Conservation (phyloP, 2,888 invertebrate species). For the Pycnomerus fuliginosus region DNA sequence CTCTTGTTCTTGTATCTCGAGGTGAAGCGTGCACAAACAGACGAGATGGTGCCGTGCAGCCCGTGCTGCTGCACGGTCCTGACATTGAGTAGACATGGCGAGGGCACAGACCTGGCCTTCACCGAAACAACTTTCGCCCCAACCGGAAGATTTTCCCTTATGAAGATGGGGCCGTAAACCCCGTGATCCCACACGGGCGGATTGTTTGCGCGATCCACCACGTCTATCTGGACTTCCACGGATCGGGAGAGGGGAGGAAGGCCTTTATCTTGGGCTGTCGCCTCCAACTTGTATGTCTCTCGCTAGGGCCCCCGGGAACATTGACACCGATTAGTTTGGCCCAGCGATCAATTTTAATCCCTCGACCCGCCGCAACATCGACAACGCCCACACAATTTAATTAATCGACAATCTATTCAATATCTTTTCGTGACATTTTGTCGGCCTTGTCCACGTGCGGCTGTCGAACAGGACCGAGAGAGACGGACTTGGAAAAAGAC, state of each 20-base stretch:
- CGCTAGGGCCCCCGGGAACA: conserved; percentile 59
- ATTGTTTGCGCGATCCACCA: conserved; percentile 97
- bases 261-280: conserved; percentile 98
- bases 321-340: conserved; percentile 22
- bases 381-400: too few species aligned
- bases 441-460: not conserved
- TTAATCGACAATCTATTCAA: not conserved
- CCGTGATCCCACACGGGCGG: conserved; percentile 96
- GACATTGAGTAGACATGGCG: conserved; percentile 23
- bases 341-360: conserved; percentile 8
- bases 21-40: conserved; percentile 55
- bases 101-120: conserved; percentile 92
- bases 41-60: conserved; percentile 51
- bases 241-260: conserved; percentile 92
- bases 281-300: conserved; percentile 97
- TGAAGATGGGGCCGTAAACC: conserved; percentile 95
- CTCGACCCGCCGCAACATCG: not conserved
- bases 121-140: conserved; percentile 97
- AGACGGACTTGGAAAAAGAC: conserved; percentile 31
- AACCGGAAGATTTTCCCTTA: conserved; percentile 96
- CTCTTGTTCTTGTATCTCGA: conserved; percentile 49
- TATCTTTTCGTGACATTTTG: not conserved
- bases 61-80: conserved; percentile 50
- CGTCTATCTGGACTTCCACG: conserved; percentile 98
- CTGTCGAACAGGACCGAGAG: conserved; percentile 1